A percentile compares a stretch with the other conserved stretches of the same genome.
Evolutionary conservation across 1,140 invertebrate species (phyloP).

Genomic region (Homarus americanus): DNA sequence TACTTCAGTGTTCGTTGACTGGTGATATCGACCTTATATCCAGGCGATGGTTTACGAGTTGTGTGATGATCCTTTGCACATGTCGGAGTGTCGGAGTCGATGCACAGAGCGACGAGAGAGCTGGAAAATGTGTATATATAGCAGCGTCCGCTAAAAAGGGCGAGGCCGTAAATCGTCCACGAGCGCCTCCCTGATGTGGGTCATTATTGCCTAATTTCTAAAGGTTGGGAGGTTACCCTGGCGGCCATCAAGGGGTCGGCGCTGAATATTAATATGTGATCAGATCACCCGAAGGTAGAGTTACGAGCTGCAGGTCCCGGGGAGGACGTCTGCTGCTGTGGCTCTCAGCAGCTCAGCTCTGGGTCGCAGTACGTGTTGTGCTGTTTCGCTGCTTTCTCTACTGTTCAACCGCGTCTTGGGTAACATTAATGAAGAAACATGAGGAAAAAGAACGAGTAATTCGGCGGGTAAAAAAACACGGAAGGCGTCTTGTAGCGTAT

Average conservation of each 20-base stretch:
- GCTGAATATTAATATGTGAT: constrained; percentile 32
- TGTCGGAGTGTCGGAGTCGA: background rate
- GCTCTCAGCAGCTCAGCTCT: background rate
- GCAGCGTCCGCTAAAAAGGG: background rate
- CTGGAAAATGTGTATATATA: background rate
- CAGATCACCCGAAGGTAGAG: constrained; percentile 5
- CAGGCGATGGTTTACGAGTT: background rate
- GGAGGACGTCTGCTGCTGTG: background rate
- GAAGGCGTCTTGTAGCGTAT: constrained; percentile 25
- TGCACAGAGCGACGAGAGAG: background rate
- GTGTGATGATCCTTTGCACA: background rate
- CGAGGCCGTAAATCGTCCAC: constrained; percentile 20
- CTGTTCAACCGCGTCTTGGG: background rate
- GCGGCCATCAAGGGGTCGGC: constrained; percentile 22
- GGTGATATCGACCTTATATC: background rate
- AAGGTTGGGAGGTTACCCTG: constrained; percentile 32
- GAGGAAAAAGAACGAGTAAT: background rate
- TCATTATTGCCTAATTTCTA: constrained; percentile 40
- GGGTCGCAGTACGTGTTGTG: background rate
- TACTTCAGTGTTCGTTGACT: background rate
- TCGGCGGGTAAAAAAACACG: background rate
- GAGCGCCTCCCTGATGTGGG: constrained; percentile 32
- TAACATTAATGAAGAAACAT: background rate
- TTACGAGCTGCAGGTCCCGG: background rate
- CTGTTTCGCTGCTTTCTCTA: background rate